Evolutionary conservation across 2,888 invertebrate species (phyloP), one percentile per base, ranked within the genome.

Genomic region (Embidobia sp.): DNA sequence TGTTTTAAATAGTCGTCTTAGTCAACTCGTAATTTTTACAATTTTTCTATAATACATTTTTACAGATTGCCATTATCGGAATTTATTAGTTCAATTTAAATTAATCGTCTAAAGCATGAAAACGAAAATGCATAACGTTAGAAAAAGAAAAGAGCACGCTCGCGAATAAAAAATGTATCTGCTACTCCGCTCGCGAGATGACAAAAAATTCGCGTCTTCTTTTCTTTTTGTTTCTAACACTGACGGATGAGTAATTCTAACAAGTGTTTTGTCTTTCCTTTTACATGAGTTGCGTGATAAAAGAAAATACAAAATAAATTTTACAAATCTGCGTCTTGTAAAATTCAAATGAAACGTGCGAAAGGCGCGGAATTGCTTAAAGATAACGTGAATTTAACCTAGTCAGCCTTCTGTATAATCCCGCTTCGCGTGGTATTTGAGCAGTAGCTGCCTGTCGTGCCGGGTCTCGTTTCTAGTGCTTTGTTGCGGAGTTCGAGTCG

Each of bases 351-450:
- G 53, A 55, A 75, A 79, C 76, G 78, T 82, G 77, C 79, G 81
- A 83, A 74, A 82, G 79, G 64, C 82, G 80, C 81, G 76, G 78
- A 57, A 63, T 81, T 79, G 75, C 72, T 80, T 78, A 80, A 78
- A 73, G 67, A 78, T 82, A 82, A 80, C 79, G 81, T 77, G 80
- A 81, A 83, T 83, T 83, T 86, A 89, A 86, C 84, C 89, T 89
- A 89, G 84, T 89, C 89, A 89, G 89, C 89, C 89, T 89, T 89
- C 86, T 86, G 86, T 86, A 82, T 86, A 86, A 89, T 87, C 86
- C 85, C 86, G 88, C 85, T 86, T 86, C 83, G 86, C 86, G 84
- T 87, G 87, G 85, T 89, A 89, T 84, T 87, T 88, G 85, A 88
- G 86, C 87, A 89, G 86, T 82, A 89, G 85, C 86, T 88, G 87